phyloP scores from a whole-genome alignment of 2,888 invertebrate genomes.

The Polydrusus pterygomalis region DNA sequence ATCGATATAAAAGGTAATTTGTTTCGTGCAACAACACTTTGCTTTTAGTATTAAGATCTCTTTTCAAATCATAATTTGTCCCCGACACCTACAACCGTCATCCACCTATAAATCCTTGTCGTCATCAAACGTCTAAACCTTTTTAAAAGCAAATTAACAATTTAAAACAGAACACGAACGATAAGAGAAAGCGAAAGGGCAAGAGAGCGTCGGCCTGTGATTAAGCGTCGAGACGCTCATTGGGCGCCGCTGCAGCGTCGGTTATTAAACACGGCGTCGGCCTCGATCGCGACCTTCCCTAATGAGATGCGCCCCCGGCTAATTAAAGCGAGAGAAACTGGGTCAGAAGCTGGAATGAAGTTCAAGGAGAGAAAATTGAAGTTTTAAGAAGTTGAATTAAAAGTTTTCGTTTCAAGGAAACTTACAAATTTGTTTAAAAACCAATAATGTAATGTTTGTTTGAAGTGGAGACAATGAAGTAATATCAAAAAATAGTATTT shows the following conservation, averaged over 20 bases:
- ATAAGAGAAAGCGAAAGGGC: slow-evolving; percentile 30
- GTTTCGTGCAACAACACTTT: neutral
- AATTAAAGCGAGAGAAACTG: slow-evolving; percentile 54
- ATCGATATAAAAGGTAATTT: slow-evolving; percentile 4
- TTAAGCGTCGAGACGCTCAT: slow-evolving; percentile 47
- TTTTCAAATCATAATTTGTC: slow-evolving; percentile 7
- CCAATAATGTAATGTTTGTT: neutral
- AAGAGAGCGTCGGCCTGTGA: slow-evolving; percentile 36
- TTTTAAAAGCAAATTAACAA: slow-evolving; percentile 44
- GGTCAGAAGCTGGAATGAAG: slow-evolving; percentile 50
- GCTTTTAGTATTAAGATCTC: neutral
- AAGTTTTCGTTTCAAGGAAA: slow-evolving; percentile 3
- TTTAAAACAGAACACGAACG: slow-evolving; percentile 38
- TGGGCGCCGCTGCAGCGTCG: slow-evolving; percentile 34
- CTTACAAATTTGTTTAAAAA: neutral
- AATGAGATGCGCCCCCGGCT: slow-evolving; percentile 55
- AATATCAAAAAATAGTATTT: no score
- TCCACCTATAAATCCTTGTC: slow-evolving; percentile 9
- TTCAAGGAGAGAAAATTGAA: slow-evolving; percentile 49
- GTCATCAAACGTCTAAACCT: slow-evolving; percentile 7
- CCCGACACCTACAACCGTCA: slow-evolving; percentile 7
- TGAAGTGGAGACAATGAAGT: no score
- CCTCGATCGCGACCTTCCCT: slow-evolving; percentile 55
- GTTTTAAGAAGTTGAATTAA: slow-evolving; percentile 20
- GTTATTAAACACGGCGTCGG: slow-evolving; percentile 50